Base-by-base conservation (phyloP, 2,888 invertebrate species). In the Callyntrura sp. region DNA sequence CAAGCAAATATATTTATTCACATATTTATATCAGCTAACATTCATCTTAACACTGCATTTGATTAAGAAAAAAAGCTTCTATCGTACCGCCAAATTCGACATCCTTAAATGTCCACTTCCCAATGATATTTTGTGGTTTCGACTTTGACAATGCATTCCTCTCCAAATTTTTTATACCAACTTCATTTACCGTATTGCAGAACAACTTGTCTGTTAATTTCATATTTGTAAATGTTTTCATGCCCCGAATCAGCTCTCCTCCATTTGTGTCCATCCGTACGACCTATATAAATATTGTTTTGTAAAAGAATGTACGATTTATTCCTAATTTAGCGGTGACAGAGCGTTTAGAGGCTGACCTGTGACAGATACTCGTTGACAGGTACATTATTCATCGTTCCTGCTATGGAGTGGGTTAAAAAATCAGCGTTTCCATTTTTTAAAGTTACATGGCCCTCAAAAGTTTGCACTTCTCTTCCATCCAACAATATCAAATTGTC, bases 81-180 rank as follows among this genome's bases (percentile, higher is more conserved):
- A 55, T 9, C 3, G 9, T 62, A 91, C 91, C 81, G 5, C 85
- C 43, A 81, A 90, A 51, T n/a, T 60, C 28, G 9, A 57, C 70
- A 35, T 81, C 45, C 0, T 81, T n/a, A 12, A 92, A 91, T n/a
- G 35, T 81, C 78, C 91, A 85, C 35, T 83, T 81, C 43, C 92
- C 92, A 35, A 68, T 88, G 0, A 92, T 35, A 12, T 14, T 23
- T 76, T 93, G 93, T n/a, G 88, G 12, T n/a, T 90, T 86, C 1
- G 92, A 89, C 60, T 90, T 90, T 0, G 92, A 93, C 11, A 93
- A 84, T 8, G 89, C 92, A 28, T 90, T 60, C 11, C 28, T 73
- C 28, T 87, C 90, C 14, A 93, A 48, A 17, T 90, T 70, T 12
- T 12, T 45, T 8, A 93, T 23, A 45, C 89, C 68, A 1, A 93